Base-by-base conservation (phyloP, 2,113 vertebrate genomes). In the Triplophysa dalaica region DNA sequence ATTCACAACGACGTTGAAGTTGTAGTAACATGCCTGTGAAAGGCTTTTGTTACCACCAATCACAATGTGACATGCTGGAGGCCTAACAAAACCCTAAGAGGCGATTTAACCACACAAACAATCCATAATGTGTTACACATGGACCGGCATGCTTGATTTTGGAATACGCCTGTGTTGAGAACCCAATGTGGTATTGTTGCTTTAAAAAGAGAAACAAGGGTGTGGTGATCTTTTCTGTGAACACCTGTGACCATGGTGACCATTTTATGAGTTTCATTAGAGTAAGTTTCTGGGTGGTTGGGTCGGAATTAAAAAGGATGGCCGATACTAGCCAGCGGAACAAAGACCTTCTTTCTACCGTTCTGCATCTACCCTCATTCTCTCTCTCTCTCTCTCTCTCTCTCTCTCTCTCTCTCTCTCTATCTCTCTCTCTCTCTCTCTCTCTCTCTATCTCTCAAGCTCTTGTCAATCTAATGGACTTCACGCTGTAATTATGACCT, bases 21-120 rank as follows among this genome's bases (percentile, higher is more conserved):
- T 79, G 79, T 79, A 65, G 82, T 74, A 7, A 56, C 78, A 62
- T 72, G 41, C 82, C 80, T 85, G 79, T 87, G 50, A 82, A 84
- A 83, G 60, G 17, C 88, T 84, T 88, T 85, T 81, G 74, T 86
- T 83, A 74, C 82, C 67, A 14, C 83, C 75, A 10, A 9, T 38
- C 48, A 66, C 17, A 50, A 78, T 77, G n/a, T 56, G 58, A 73
- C 84, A 26, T 48, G 76, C 56, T 70, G n/a, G 38, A 66, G 70
- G 63, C 22, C 50, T 60, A 60, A 12, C 75, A 77, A 64, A 54
- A 48, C 66, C 52, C 74, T 82, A 21, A 64, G 48, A 22, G 16
- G 75, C 79, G 19, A 75, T 78, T 29, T 41, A 67, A 22, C 24
- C 80, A 56, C 5, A 52, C 63, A 52, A 52, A 82, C 69, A 69